Conservation (phyloP, 2,797 vertebrate species). For the Myripristis murdjan region DNA sequence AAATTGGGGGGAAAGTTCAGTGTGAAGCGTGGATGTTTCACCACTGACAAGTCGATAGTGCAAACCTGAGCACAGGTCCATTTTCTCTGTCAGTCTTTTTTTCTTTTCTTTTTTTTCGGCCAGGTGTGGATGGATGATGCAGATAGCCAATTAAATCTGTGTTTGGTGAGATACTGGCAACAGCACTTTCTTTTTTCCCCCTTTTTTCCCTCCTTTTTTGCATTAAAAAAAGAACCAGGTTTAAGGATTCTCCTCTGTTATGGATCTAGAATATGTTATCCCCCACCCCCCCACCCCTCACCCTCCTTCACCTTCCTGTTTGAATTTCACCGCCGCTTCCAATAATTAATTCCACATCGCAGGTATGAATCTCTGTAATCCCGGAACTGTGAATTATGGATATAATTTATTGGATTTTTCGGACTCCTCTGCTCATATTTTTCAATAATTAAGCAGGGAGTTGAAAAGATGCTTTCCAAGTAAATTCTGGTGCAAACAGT, state of each 20-base stretch:
- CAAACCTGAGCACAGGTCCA: slow-evolving; percentile 52
- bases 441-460: slow-evolving; percentile 74
- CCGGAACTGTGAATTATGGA: slow-evolving; percentile 84
- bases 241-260: slow-evolving; percentile 79
- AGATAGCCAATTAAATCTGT: slow-evolving; percentile 81
- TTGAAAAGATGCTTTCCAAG: slow-evolving; percentile 65
- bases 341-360: slow-evolving; percentile 82
- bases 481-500: slow-evolving; percentile 58
- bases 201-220: slow-evolving; percentile 67
- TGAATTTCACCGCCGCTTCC: slow-evolving; percentile 77
- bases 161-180: slow-evolving; percentile 79
- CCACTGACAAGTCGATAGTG: slow-evolving; percentile 60
- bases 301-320: too few species aligned
- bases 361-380: slow-evolving; percentile 83
- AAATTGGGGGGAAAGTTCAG: slow-evolving; percentile 63
- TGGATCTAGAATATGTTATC: slow-evolving; percentile 84
- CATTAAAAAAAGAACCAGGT: slow-evolving; percentile 60
- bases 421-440: slow-evolving; percentile 67
- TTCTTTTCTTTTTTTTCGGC: slow-evolving; percentile 19
- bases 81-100: too few species aligned
- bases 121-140: slow-evolving; percentile 43
- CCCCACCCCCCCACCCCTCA: slow-evolving; percentile 78
- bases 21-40: slow-evolving; percentile 64
- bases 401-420: slow-evolving; percentile 84
- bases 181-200: slow-evolving; percentile 55